These are phyloP conservation scores for Steromphala cineraria DNA, from an alignment of 2,888 invertebrate genomes.

Conservation along the genomic window DNA sequence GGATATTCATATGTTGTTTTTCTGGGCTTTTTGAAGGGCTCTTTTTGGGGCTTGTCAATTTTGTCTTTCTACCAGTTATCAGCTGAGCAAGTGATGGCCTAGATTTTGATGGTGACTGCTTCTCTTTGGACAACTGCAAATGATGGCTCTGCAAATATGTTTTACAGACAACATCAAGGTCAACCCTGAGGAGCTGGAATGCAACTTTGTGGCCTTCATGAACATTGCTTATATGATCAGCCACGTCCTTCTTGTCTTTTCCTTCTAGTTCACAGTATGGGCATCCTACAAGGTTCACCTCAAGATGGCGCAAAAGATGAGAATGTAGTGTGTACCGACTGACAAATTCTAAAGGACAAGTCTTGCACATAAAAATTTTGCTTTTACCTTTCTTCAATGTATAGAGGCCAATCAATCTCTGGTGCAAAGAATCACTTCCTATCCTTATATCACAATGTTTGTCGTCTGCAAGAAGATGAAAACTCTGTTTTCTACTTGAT, in stretches of 20 bases:
- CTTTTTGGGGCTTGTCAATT: background rate
- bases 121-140: background rate
- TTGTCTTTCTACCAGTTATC: too few relatives aligned
- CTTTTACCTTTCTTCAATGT: background rate
- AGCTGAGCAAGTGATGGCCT: too few relatives aligned
- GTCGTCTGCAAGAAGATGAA: too few relatives aligned
- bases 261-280: background rate
- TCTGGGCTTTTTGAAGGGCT: background rate
- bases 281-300: slow-evolving; percentile 7
- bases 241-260: background rate
- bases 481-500: too few relatives aligned
- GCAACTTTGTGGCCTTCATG: background rate
- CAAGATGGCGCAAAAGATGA: slow-evolving; percentile 2
- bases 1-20: background rate
- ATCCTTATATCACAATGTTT: background rate
- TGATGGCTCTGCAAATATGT: background rate
- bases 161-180: background rate
- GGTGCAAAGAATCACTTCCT: background rate
- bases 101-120: background rate
- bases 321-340: background rate
- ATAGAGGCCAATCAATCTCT: background rate
- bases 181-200: background rate
- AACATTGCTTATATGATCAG: background rate
- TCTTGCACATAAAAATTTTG: background rate
- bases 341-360: background rate